Percentiles rank a stretch among this genome's conserved stretches.
These are phyloP conservation scores for zebrafish (Danio rerio) DNA, from an alignment of 2,113 vertebrate species.

Conservation along the genomic window GRCz12tu NC_133189.1:30753001-30753500, in stretches of 20 bases:
- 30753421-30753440: conserved; percentile 49
- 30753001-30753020: too few relatives aligned
- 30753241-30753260: conserved; percentile 49
- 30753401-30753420: conserved; percentile 56
- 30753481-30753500: neutral
- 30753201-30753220: conserved; percentile 47
- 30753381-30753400: conserved; percentile 64
- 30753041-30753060: too few relatives aligned
- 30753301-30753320: conserved; percentile 54
- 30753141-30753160: too few relatives aligned
- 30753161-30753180: neutral
- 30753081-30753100: too few relatives aligned
- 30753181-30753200: conserved; percentile 35
- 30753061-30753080: too few relatives aligned
- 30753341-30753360: conserved; percentile 28
- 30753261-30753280: conserved; percentile 53
- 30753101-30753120: too few relatives aligned
- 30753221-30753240: conserved; percentile 18
- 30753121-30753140: too few relatives aligned
- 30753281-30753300: conserved; percentile 59
- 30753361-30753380: conserved; percentile 54
- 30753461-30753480: neutral
- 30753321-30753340: conserved; percentile 31
- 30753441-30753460: conserved; percentile 39
- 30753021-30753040: too few relatives aligned